phyloP scores from a whole-genome alignment of 1,140 invertebrate species.

The Anagrus nilaparvatae region DNA sequence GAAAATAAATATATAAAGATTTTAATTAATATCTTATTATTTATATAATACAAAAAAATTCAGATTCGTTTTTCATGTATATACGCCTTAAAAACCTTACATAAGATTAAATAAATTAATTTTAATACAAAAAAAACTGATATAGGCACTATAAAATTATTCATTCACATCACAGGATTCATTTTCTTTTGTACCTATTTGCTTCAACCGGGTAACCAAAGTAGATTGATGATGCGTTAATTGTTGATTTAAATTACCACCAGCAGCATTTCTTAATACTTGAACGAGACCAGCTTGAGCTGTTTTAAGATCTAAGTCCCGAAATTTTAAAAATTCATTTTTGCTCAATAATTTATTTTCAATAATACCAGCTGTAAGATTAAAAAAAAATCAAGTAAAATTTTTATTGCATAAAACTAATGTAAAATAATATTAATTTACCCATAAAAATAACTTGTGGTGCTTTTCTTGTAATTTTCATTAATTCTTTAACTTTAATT shows the following conservation, averaged over 20 bases:
- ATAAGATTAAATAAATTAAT: no score
- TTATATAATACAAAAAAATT: no score
- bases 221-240: conserved; percentile 57
- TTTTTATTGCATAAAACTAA: not conserved
- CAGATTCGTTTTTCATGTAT: no score
- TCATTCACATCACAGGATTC: conserved; percentile 22
- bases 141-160: conserved; percentile 33
- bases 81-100: no score
- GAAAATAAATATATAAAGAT: not conserved
- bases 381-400: conserved; percentile 10
- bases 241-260: conserved; percentile 48
- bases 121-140: no score
- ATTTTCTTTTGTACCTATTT: conserved; percentile 39
- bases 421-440: conserved; percentile 27
- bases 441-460: conserved; percentile 56
- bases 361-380: conserved; percentile 56
- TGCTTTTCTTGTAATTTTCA: conserved; percentile 50
- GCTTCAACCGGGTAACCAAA: conserved; percentile 52
- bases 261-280: conserved; percentile 50
- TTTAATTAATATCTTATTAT: not conserved
- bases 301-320: conserved; percentile 48
- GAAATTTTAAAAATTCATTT: conserved; percentile 54
- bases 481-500: conserved; percentile 42
- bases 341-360: conserved; percentile 53
- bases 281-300: conserved; percentile 52